Percentiles rank a stretch among this genome's conserved stretches.
These are phyloP conservation scores for Salticus scenicus DNA, from an alignment of 2,888 invertebrate genomes.

Conservation along the genomic window DNA sequence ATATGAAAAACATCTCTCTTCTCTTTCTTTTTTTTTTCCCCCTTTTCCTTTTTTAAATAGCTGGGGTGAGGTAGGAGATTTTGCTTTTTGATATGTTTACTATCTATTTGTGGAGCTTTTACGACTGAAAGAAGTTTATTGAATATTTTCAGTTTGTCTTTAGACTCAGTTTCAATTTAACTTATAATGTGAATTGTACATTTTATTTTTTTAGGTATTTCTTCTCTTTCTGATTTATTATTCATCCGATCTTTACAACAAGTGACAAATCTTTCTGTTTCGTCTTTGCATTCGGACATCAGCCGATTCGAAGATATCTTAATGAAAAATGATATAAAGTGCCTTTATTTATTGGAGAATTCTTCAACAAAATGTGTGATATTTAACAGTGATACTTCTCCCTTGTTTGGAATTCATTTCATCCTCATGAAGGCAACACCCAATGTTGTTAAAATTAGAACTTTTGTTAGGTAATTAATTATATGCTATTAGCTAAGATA, in stretches of 20 bases:
- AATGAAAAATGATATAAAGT: background rate
- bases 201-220: conserved; percentile 26
- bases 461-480: conserved; percentile 29
- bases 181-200: too few relatives aligned
- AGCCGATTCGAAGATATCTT: conserved; percentile 13
- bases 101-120: too few relatives aligned
- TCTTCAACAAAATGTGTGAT: conserved; percentile 7
- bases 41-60: too few relatives aligned
- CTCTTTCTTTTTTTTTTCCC: too few relatives aligned
- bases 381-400: background rate
- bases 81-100: too few relatives aligned
- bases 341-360: background rate
- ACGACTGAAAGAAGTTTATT: too few relatives aligned
- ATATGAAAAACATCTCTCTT: too few relatives aligned
- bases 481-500: too few relatives aligned
- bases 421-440: background rate
- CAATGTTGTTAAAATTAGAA: conserved; percentile 21
- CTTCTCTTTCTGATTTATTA: conserved; percentile 13
- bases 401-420: conserved; percentile 28
- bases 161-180: too few relatives aligned
- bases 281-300: conserved; percentile 16
- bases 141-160: too few relatives aligned
- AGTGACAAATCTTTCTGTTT: conserved; percentile 2
- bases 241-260: conserved; percentile 25
- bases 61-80: too few relatives aligned